These are phyloP conservation scores for Gonatopus flavifemur DNA, from an alignment of 1,140 invertebrate species.

Conservation along the genomic window DNA sequence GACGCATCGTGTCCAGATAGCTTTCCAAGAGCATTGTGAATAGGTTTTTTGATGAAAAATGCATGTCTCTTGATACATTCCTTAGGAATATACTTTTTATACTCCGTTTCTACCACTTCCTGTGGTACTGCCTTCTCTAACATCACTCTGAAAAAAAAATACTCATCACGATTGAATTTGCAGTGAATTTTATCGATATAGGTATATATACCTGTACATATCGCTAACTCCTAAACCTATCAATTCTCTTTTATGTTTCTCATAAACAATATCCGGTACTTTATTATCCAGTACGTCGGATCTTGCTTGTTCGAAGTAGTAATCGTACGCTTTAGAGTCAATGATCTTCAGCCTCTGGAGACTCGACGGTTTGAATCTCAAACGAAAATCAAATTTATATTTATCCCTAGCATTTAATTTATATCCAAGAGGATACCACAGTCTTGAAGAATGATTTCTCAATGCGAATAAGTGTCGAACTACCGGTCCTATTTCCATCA, in stretches of 20 bases:
- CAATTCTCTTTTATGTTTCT: conserved; percentile 72
- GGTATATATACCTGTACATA: conserved; percentile 67
- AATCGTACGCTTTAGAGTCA: conserved; percentile 76
- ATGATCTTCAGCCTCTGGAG: conserved; percentile 66
- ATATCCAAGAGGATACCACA: conserved; percentile 65
- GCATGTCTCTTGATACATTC: conserved; percentile 72
- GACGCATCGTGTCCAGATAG: conserved; percentile 65
- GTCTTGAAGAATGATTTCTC: conserved; percentile 61
- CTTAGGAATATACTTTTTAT: conserved; percentile 80
- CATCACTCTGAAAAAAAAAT: conserved; percentile 63
- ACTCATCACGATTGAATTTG: neutral
- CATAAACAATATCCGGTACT: conserved; percentile 75
- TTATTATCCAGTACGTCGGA: conserved; percentile 77
- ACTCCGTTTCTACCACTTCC: conserved; percentile 72
- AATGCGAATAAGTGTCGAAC: conserved; percentile 77
- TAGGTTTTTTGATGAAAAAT: conserved; percentile 75
- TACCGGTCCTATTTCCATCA: conserved; percentile 72
- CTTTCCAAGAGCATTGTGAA: conserved; percentile 67
- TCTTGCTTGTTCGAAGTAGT: conserved; percentile 82
- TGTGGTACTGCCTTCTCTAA: conserved; percentile 67
- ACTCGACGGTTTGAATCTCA: conserved; percentile 74
- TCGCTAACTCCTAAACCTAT: conserved; percentile 81
- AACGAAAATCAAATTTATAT: conserved; percentile 70
- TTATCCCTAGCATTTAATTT: conserved; percentile 57
- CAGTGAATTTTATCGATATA: conserved; percentile 5